phyloP scores from a whole-genome alignment of 2,888 invertebrate genomes.

The Nomada lathburiana region DNA sequence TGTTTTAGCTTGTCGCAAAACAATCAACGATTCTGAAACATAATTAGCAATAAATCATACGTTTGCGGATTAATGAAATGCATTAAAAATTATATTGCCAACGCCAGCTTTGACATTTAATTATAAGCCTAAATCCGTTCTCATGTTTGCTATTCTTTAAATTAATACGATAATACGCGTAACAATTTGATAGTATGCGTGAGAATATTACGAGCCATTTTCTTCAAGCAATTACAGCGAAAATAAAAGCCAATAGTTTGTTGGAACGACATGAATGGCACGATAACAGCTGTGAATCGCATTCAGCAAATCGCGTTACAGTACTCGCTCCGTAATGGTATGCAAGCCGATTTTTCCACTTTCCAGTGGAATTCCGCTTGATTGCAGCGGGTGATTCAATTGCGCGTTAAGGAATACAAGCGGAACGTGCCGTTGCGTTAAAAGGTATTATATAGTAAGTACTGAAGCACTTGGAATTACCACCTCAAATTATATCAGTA shows the following conservation, averaged over 20 bases:
- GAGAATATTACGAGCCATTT: neutral
- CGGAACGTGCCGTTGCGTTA: slow-evolving; percentile 49
- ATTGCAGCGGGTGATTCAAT: slow-evolving; percentile 64
- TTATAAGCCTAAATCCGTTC: too few relatives aligned
- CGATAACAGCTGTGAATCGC: slow-evolving; percentile 56
- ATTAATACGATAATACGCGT: too few relatives aligned
- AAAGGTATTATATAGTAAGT: neutral
- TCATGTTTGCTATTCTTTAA: too few relatives aligned
- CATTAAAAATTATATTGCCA: too few relatives aligned
- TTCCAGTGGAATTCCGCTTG: slow-evolving; percentile 56
- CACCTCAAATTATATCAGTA: slow-evolving; percentile 1
- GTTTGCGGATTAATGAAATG: too few relatives aligned
- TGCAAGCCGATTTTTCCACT: slow-evolving; percentile 38
- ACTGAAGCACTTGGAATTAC: neutral
- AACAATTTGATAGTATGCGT: neutral
- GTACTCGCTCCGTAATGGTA: slow-evolving; percentile 36
- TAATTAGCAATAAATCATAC: too few relatives aligned
- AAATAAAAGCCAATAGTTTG: neutral
- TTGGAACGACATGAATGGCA: neutral
- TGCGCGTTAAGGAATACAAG: slow-evolving; percentile 50
- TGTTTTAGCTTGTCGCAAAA: too few relatives aligned
- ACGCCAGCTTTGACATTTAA: too few relatives aligned
- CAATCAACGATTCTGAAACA: too few relatives aligned
- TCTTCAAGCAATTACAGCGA: neutral
- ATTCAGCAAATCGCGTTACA: slow-evolving; percentile 51